A percentile compares a stretch with the other conserved stretches of the same genome.
phyloP scores from a whole-genome alignment of 2,113 vertebrate species.

The Ramphastos sulfuratus region DNA sequence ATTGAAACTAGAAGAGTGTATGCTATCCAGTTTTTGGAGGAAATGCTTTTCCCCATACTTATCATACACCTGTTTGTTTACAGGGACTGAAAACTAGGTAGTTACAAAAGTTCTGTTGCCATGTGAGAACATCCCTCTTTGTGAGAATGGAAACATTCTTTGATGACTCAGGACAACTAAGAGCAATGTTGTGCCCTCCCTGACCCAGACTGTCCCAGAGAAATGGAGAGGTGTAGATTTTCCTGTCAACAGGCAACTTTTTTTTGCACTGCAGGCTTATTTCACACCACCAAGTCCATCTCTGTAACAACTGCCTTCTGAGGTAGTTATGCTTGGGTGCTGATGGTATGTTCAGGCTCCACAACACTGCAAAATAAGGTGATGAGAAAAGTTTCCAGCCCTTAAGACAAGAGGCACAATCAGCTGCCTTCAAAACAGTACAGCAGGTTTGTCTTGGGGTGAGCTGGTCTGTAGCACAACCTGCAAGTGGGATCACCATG shows the following conservation, averaged over 20 bases:
- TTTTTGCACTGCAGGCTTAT: not conserved
- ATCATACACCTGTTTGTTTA: not conserved
- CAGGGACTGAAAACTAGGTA: not conserved
- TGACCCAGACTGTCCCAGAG: not conserved
- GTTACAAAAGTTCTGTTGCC: not conserved
- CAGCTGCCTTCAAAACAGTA: not conserved
- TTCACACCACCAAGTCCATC: not conserved
- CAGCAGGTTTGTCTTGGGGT: not conserved
- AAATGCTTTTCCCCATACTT: not conserved
- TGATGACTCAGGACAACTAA: not conserved
- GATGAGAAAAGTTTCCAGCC: not conserved
- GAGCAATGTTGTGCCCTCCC: accelerated
- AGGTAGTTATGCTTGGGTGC: not conserved
- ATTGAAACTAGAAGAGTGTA: not conserved
- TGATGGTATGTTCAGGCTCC: not conserved
- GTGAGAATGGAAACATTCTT: not conserved
- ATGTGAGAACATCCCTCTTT: not conserved
- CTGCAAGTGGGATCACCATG: not conserved
- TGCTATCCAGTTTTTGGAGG: accelerated
- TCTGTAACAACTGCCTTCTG: not conserved
- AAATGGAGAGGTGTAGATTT: not conserved
- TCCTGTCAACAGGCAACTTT: not conserved
- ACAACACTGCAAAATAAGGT: not conserved
- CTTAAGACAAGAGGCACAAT: not conserved
- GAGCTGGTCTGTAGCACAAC: not conserved